A percentile compares a stretch with the other conserved stretches of the same genome.
phyloP scores from a whole-genome alignment of 2,888 invertebrate genomes.

The Steinernema scapterisci region DNA sequence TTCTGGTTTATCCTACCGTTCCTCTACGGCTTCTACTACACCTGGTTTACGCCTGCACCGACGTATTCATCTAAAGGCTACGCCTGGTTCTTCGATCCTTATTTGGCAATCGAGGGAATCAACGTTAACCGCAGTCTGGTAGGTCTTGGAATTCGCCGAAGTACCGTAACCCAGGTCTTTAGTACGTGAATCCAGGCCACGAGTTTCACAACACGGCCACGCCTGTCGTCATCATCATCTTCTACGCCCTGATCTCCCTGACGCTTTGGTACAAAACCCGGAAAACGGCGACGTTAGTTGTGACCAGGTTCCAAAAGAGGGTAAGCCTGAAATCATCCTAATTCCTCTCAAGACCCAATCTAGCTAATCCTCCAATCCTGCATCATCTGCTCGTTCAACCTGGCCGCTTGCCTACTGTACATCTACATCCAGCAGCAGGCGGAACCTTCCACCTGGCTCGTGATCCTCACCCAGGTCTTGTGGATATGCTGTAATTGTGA shows the following conservation, averaged over 20 bases:
- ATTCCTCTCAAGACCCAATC: background rate
- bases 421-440: conserved; percentile 17
- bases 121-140: background rate
- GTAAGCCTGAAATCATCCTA: background rate
- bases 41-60: conserved; percentile 11
- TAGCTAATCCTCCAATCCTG: conserved; percentile 23
- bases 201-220: conserved; percentile 24
- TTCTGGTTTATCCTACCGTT: background rate
- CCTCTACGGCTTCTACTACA: conserved; percentile 29
- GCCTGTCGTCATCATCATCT: conserved; percentile 8
- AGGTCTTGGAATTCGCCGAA: background rate
- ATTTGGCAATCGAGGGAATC: background rate
- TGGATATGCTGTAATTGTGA: conserved; percentile 12
- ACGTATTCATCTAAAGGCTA: conserved; percentile 13
- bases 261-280: conserved; percentile 1
- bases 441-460: conserved; percentile 22
- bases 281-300: background rate
- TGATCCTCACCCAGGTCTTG: conserved; percentile 27
- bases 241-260: background rate
- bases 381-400: conserved; percentile 17
- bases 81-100: conserved; percentile 35
- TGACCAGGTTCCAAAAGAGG: background rate
- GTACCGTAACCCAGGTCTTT: background rate
- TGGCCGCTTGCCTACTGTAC: conserved; percentile 11
- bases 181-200: conserved; percentile 15